phyloP scores from a whole-genome alignment of 2,113 vertebrate species.

The Pseudonaja textilis region DNA sequence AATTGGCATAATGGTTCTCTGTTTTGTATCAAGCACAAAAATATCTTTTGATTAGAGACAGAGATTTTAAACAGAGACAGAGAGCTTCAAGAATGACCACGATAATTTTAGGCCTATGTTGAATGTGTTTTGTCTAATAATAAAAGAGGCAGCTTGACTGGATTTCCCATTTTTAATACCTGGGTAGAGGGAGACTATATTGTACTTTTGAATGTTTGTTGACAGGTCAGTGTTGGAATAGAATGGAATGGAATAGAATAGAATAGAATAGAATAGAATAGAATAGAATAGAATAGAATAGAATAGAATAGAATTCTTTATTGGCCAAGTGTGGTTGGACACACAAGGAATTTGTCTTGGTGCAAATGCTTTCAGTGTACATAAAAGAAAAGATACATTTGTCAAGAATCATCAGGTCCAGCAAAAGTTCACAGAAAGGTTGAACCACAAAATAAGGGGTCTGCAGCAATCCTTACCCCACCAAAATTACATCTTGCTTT shows the following conservation, averaged over 20 bases:
- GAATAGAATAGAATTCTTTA: too few species aligned
- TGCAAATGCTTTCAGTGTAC: too few species aligned
- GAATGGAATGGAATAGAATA: too few species aligned
- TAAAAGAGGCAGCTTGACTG: neutral
- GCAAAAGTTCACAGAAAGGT: neutral
- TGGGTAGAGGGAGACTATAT: neutral
- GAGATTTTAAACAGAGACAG: neutral
- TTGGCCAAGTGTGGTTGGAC: too few species aligned
- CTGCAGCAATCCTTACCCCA: neutral
- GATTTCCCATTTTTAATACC: neutral
- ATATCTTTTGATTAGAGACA: neutral
- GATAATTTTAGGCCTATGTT: neutral
- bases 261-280: too few species aligned
- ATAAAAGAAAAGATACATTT: too few species aligned
- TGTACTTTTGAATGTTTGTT: neutral
- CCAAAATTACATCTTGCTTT: neutral
- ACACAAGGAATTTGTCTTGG: too few species aligned
- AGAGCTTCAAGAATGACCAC: neutral
- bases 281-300: too few species aligned
- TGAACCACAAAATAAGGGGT: neutral
- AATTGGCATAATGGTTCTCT: neutral
- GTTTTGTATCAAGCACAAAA: neutral
- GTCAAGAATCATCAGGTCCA: too few species aligned
- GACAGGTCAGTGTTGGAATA: neutral
- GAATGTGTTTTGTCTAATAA: neutral